Base-by-base conservation (phyloP, 2,797 vertebrate species). In the Microctenopoma stevenorrisi region DNA sequence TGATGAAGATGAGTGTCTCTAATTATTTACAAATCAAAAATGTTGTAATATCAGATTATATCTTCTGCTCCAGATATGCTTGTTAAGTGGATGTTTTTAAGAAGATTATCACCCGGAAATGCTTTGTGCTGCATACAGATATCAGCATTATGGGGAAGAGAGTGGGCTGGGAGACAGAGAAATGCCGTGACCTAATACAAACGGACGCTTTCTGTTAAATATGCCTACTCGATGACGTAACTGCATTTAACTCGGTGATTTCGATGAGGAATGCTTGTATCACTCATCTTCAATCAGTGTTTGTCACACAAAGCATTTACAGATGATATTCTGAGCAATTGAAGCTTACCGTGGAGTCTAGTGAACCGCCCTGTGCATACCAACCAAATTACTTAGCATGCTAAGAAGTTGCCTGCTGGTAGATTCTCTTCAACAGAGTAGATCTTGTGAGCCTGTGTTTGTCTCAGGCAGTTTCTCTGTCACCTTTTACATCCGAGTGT, bases 21-120 rank as follows among this genome's bases (percentile, higher is more conserved):
- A 78, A 89, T 86, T 86, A 88, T 86, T 82, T 74, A 38, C 72
- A 47, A 68, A 81, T 84, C 78, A 73, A 56, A 72, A 84, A 46
- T 72, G n/a, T 77, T 55, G 37, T 70, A 64, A 68, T 72, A 79
- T 78, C 43, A 57, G 78, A 83, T 89, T 62, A 68, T 33, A 76
- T 86, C 18, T 58, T 25, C 47, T 64, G 80, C 76, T 82, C 72
- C 71, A 81, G 78, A 81, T 86, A 82, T 74, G 69, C 74, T 65
- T 82, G 66, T 84, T 54, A 71, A 69, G 50, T n/a, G 9, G 43
- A 59, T 78, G 58, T 78, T 83, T 42, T 81, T 69, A 67, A 74
- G 58, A 1, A 81, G 79, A 83, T 87, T 74, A 84, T 58, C 57
- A 78, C 78, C 59, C 74, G 28, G 38, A 75, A 68, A 68, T 35